These are phyloP conservation scores for Brachylomia viminalis DNA, from an alignment of 2,888 invertebrate genomes.

Conservation along the genomic window DNA sequence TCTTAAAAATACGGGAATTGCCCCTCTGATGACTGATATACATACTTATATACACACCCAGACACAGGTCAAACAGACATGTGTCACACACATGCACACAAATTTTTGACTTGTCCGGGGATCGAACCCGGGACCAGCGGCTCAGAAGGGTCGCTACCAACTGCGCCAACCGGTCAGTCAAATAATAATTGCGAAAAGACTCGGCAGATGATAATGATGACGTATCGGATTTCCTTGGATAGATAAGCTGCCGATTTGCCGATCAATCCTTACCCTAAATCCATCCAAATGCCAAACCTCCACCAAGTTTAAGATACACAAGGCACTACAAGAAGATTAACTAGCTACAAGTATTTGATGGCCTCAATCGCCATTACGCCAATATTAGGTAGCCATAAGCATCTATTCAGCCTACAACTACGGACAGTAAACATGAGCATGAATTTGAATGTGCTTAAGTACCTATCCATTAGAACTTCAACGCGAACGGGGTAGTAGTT, in stretches of 20 bases:
- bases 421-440: constrained; percentile 26
- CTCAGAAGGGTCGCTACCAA: too few species aligned
- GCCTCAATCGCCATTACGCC: constrained; percentile 35
- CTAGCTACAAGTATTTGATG: constrained; percentile 32
- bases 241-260: not conserved
- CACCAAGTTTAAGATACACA: constrained; percentile 9
- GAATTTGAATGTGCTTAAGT: constrained; percentile 47
- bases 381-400: constrained; percentile 30
- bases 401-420: constrained; percentile 21
- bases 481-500: constrained; percentile 23
- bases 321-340: not conserved
- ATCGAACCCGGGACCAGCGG: too few species aligned
- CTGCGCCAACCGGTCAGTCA: too few species aligned
- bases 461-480: constrained; percentile 35
- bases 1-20: too few species aligned
- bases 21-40: too few species aligned
- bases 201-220: too few species aligned
- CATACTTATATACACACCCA: too few species aligned
- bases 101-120: too few species aligned
- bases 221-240: too few species aligned
- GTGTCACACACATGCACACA: too few species aligned
- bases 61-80: too few species aligned
- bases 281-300: not conserved
- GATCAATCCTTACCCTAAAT: not conserved
- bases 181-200: too few species aligned